Percentiles rank a stretch among this genome's conserved stretches.
Evolutionary conservation across 2,113 vertebrate genomes (phyloP).

Genomic region (Chloropsis cyanopogon): DNA sequence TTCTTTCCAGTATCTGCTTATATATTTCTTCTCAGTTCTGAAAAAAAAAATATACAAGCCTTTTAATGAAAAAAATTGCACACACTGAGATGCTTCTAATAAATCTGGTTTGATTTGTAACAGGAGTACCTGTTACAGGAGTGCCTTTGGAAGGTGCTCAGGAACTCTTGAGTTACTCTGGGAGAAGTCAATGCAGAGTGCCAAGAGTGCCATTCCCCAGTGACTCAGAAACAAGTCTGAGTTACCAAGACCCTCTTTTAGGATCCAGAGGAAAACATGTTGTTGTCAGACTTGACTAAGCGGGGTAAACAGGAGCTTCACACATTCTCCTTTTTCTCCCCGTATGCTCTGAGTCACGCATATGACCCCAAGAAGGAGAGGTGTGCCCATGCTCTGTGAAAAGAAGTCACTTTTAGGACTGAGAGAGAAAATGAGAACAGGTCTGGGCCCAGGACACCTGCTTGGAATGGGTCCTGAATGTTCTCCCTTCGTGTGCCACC

Average conservation of each 20-base stretch:
- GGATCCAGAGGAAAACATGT: neutral
- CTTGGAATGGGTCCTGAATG: neutral
- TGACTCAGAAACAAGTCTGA: neutral
- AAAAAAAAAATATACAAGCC: neutral
- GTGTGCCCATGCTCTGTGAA: neutral
- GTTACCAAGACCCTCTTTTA: neutral
- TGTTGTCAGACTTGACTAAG: neutral
- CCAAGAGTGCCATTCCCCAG: neutral
- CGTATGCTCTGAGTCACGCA: neutral
- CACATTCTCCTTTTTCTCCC: neutral
- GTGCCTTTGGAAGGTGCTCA: neutral
- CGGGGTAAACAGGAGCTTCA: neutral
- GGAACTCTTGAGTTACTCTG: neutral
- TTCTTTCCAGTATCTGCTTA: conserved; percentile 94
- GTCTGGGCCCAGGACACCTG: neutral
- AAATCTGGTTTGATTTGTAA: neutral
- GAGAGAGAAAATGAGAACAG: neutral
- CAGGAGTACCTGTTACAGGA: neutral
- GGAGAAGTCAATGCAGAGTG: neutral
- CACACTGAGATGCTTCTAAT: neutral
- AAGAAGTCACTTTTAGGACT: neutral
- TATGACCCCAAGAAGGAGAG: neutral
- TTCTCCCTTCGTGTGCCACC: neutral
- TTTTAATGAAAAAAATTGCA: neutral
- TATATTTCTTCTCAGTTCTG: conserved; percentile 84